Evolutionary conservation across 37 sponge, comb jelly and placozoan species (phyloP).

Genomic region (Ephydatia muelleri): DNA sequence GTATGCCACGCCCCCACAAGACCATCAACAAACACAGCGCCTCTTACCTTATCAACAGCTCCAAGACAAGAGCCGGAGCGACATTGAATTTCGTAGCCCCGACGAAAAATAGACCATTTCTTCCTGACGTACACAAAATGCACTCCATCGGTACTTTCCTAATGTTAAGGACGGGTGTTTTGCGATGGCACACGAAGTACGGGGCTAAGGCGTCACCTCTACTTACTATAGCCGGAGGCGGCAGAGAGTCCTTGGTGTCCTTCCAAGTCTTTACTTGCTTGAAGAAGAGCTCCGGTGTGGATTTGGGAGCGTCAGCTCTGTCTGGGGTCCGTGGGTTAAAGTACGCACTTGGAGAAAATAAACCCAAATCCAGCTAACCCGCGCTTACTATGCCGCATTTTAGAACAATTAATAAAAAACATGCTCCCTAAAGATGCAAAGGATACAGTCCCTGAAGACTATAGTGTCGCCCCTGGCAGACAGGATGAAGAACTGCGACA

Average conservation of each 20-base stretch:
- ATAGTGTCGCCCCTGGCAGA: conserved; percentile 94
- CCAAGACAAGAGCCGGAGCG: conserved; percentile 76
- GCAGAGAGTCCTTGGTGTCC: conserved; percentile 71
- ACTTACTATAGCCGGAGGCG: conserved; percentile 85
- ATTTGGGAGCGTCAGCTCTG: conserved; percentile 66
- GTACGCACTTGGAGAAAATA: background rate
- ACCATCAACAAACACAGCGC: background rate
- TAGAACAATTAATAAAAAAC: background rate
- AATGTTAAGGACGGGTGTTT: background rate
- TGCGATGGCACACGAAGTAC: background rate
- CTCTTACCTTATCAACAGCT: conserved; percentile 79
- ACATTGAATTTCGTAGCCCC: conserved; percentile 91
- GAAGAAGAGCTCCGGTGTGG: conserved; percentile 77
- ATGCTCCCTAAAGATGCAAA: background rate
- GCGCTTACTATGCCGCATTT: background rate
- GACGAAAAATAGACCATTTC: conserved; percentile 91
- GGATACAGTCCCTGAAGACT: conserved; percentile 94
- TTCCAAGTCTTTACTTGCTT: conserved; percentile 81
- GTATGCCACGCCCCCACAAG: background rate
- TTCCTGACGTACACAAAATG: conserved; percentile 83
- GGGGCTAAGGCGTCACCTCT: no score
- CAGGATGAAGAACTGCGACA: conserved; percentile 92
- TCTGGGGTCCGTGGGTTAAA: conserved; percentile 36
- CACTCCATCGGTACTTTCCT: conserved; percentile 67
- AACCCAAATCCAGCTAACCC: background rate